Evolutionary conservation across 2,888 invertebrate genomes (phyloP).

Genomic region (Pseudeuparius sepicola): DNA sequence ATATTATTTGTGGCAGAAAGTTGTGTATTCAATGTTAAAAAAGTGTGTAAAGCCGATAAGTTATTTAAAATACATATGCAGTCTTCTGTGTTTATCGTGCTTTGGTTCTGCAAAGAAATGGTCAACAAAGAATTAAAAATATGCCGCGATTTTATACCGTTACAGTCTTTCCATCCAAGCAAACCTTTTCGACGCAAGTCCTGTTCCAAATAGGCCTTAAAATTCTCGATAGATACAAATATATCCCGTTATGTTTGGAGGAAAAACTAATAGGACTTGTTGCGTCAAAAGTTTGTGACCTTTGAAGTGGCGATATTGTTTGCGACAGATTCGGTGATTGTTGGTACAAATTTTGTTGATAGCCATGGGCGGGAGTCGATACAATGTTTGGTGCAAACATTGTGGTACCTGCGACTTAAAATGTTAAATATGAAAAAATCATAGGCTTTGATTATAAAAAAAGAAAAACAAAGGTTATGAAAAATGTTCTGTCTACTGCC

Average conservation of each 20-base stretch:
- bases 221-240: constrained; percentile 81
- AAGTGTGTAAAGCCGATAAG: constrained; percentile 62
- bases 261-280: constrained; percentile 42
- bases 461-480: neutral
- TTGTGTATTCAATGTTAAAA: constrained; percentile 61
- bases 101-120: constrained; percentile 47
- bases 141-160: constrained; percentile 43
- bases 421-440: constrained; percentile 6
- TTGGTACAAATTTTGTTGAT: neutral
- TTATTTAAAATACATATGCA: constrained; percentile 64
- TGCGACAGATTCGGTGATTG: constrained; percentile 22
- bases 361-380: constrained; percentile 36
- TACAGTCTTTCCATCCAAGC: constrained; percentile 45
- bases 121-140: constrained; percentile 9
- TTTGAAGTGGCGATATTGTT: constrained; percentile 18
- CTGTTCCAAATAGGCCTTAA: constrained; percentile 82
- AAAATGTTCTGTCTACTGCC: neutral
- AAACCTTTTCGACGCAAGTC: constrained; percentile 55
- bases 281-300: constrained; percentile 25
- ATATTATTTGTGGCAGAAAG: constrained; percentile 24
- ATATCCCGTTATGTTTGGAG: constrained; percentile 88
- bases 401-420: constrained; percentile 25
- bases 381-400: constrained; percentile 35
- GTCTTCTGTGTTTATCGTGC: constrained; percentile 58
- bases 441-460: constrained; percentile 4